phyloP scores from a whole-genome alignment of 2,797 vertebrate genomes.

The Erithacus rubecula region DNA sequence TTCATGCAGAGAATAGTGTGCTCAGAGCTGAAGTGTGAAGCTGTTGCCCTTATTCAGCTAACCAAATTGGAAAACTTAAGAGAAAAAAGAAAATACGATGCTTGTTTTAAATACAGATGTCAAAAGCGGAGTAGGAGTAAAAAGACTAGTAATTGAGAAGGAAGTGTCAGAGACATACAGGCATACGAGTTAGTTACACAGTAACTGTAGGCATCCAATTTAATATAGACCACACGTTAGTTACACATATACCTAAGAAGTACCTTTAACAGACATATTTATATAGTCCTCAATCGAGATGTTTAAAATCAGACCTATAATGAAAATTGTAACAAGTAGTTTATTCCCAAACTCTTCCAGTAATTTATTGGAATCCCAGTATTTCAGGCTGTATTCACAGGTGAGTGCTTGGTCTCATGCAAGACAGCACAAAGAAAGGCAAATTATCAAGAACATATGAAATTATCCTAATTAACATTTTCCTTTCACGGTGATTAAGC shows the following conservation, averaged over 20 bases:
- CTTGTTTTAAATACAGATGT: neutral
- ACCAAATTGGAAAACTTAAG: neutral
- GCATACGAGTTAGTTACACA: neutral
- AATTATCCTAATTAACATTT: neutral
- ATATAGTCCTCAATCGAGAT: neutral
- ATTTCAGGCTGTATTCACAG: neutral
- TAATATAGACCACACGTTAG: neutral
- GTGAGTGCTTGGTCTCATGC: neutral
- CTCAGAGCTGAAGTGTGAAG: neutral
- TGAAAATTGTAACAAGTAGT: neutral
- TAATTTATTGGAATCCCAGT: neutral
- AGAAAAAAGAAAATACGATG: neutral
- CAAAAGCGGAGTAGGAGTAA: neutral
- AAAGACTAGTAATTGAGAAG: neutral
- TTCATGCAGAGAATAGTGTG: neutral
- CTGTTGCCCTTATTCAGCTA: neutral
- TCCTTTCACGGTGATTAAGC: neutral
- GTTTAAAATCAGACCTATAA: neutral
- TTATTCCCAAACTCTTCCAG: neutral
- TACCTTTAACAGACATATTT: neutral
- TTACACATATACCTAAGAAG: neutral
- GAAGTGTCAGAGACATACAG: neutral
- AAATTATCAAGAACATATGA: neutral
- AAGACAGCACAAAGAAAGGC: neutral
- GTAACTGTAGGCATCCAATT: neutral